phyloP scores from a whole-genome alignment of 30 jellyfish, hydroid and myxozoan species.

The Chrysaora quinquecirrha region DNA sequence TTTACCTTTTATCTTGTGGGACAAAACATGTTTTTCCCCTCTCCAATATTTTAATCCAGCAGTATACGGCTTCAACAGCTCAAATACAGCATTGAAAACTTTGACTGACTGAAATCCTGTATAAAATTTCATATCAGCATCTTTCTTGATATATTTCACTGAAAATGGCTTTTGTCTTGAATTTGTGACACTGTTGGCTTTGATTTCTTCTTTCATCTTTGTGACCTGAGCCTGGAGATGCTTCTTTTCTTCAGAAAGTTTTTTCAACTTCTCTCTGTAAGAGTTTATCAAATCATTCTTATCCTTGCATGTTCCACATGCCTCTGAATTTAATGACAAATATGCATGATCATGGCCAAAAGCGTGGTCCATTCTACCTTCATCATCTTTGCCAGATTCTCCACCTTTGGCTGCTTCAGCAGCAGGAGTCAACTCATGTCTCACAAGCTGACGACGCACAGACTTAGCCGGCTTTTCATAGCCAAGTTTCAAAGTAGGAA shows the following conservation, averaged over 20 bases:
- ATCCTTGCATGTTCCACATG: conserved; percentile 1
- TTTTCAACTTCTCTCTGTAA: background rate
- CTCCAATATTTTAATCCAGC: background rate
- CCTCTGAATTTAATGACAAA: background rate
- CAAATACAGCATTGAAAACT: background rate
- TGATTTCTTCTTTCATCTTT: background rate
- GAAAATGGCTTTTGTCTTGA: background rate
- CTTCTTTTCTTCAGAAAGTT: background rate
- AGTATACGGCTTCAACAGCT: background rate
- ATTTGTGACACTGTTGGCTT: background rate
- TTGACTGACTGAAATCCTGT: conserved; percentile 3
- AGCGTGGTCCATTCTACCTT: conserved; percentile 3
- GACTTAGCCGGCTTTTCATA: conserved; percentile 1
- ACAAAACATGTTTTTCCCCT: conserved; percentile 1
- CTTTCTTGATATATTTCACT: background rate
- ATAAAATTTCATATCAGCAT: background rate
- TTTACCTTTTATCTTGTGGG: conserved; percentile 1
- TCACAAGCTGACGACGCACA: conserved; percentile 4
- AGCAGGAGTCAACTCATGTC: background rate
- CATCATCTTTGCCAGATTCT: conserved; percentile 2
- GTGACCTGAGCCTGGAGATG: conserved; percentile 7
- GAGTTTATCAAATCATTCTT: background rate
- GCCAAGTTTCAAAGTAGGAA: background rate
- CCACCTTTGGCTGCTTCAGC: conserved; percentile 4
- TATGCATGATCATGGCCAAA: conserved; percentile 2